phyloP scores from a whole-genome alignment of 2,888 invertebrate species.

The Cremastinae sp. region DNA sequence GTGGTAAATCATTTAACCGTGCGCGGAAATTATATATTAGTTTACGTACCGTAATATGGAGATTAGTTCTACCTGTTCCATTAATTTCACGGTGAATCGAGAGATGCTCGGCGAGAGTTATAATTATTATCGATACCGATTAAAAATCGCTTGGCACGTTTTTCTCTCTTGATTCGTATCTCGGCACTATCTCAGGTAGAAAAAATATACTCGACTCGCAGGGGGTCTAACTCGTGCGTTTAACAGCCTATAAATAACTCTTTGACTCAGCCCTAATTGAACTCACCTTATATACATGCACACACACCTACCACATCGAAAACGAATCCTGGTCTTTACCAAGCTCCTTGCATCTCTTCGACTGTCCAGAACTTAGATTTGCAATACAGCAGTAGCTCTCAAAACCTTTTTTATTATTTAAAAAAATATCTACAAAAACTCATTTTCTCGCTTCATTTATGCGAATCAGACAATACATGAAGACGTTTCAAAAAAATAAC shows the following conservation, averaged over 20 bases:
- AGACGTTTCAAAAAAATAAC: no score
- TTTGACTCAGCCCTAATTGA: conserved; percentile 74
- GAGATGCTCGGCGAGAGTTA: conserved; percentile 26
- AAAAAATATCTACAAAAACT: no score
- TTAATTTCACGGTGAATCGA: conserved; percentile 42
- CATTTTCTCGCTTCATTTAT: no score
- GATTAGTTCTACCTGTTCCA: conserved; percentile 34
- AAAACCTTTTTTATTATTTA: conserved; percentile 11
- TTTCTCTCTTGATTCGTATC: conserved; percentile 13
- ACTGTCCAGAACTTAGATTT: conserved; percentile 40
- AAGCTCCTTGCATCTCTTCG: conserved; percentile 36
- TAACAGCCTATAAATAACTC: conserved; percentile 73
- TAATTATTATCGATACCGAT: conserved; percentile 60
- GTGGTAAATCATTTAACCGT: not conserved
- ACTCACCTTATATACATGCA: conserved; percentile 64
- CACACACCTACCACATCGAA: conserved; percentile 53
- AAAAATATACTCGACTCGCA: conserved; percentile 62
- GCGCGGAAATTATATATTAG: not conserved
- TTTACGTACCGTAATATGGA: conserved; percentile 25
- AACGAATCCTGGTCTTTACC: conserved; percentile 45
- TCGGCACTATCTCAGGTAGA: conserved; percentile 28
- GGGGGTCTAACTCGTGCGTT: conserved; percentile 70
- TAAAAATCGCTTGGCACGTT: conserved; percentile 58
- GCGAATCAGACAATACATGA: no score
- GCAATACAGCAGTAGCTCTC: conserved; percentile 59